Evolutionary conservation across 2,113 vertebrate genomes (phyloP), one percentile per base, ranked within the genome.

Genomic region (Mixornis gularis): DNA sequence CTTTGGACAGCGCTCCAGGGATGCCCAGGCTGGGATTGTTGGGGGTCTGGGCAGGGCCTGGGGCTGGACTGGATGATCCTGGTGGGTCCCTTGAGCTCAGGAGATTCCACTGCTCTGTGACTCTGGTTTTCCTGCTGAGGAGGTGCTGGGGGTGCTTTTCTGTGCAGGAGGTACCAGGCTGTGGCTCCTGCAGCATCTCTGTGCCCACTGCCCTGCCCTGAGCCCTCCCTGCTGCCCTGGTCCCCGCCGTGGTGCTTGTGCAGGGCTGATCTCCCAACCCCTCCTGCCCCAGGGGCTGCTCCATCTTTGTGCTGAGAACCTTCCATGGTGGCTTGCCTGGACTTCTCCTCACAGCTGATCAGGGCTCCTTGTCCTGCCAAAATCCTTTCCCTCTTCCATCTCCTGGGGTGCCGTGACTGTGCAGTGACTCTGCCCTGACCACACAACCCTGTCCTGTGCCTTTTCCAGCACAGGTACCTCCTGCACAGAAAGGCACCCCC

Each of bases 11-110:
- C 4, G 52, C 52, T 32, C 53, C 53, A 55, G 53, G 53, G 53
- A 6, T 55, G 53, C 6, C 1, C 53, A 52, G 63, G 32, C 2
- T 38, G 70, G 46, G 53, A 0, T 9, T 43, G 51, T 1, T 52
- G 53, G 62, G 81, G 4, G 10, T 66, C 32, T 58, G 44, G 6
- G 71, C 71, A 43, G 30, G 60, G 36, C 0, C 16, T 0, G 30
- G 38, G 1, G 16, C 1, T 16, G 59, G 6, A 0, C 8, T 66
- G 13, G 16, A 12, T 41, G 20, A 26, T 56, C 60, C 26, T 4
- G 17, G 32, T 1, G 46, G 26, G 0, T 36, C 5, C 32, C 21
- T 7, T 19, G 36, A 51, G 4, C 17, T 13, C 13, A 36, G 62
- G 20, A 7, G 2, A 26, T 58, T 26, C 6, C 8, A 13, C 3